phyloP scores from a whole-genome alignment of 2,888 invertebrate species.

The Stenichneumon culpator region DNA sequence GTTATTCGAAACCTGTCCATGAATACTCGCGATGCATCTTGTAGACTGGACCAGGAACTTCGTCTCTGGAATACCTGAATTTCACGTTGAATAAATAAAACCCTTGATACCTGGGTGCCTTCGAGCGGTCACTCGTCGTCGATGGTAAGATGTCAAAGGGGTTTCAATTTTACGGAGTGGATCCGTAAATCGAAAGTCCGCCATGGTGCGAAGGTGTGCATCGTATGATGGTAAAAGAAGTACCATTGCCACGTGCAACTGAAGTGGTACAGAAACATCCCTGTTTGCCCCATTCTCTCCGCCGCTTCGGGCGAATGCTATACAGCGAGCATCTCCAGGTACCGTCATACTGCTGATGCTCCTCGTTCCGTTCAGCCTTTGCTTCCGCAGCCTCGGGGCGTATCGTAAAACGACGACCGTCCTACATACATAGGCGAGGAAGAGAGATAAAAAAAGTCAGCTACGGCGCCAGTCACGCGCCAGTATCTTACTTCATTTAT shows the following conservation, averaged over 20 bases:
- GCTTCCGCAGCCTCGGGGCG: constrained; percentile 28
- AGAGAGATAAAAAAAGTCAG: constrained; percentile 7
- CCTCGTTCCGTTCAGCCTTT: constrained; percentile 24
- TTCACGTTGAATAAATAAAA: background rate
- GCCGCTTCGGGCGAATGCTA: background rate
- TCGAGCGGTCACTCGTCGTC: constrained; percentile 3
- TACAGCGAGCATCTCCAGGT: constrained; percentile 1
- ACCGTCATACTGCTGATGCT: constrained; percentile 20
- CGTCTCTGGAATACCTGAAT: no score
- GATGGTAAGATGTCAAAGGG: constrained; percentile 26
- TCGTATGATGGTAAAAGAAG: background rate
- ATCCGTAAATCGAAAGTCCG: constrained; percentile 15
- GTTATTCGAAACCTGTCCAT: background rate
- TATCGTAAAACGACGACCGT: constrained; percentile 44
- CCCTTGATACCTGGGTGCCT: background rate
- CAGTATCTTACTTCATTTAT: constrained; percentile 40
- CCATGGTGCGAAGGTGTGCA: background rate
- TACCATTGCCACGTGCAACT: background rate
- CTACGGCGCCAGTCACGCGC: constrained; percentile 44
- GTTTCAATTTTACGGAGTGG: constrained; percentile 45
- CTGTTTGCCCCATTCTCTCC: constrained; percentile 1
- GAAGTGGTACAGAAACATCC: background rate
- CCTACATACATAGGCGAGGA: constrained; percentile 1
- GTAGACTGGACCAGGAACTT: background rate
- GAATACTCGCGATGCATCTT: background rate